phyloP scores from a whole-genome alignment of 2,113 vertebrate genomes.

The Rhegmatorhina hoffmannsi region DNA sequence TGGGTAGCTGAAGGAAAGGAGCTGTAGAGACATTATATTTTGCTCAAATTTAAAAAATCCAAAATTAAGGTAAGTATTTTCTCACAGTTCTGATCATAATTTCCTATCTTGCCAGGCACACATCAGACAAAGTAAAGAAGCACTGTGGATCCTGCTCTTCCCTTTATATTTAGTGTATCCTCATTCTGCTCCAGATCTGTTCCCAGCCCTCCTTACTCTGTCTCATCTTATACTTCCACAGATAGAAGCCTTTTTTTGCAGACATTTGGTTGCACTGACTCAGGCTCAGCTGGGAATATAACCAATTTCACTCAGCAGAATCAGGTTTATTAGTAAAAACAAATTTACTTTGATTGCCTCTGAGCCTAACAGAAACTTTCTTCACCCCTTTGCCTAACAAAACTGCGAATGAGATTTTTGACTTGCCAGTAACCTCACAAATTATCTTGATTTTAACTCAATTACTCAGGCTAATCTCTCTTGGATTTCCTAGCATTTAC shows the following conservation, averaged over 20 bases:
- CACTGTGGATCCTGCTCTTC: not conserved
- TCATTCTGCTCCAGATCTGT: not conserved
- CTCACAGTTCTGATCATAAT: not conserved
- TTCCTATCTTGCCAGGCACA: not conserved
- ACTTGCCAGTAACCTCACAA: slow-evolving; percentile 34
- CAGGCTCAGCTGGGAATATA: not conserved
- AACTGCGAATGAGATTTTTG: not conserved
- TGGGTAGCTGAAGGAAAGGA: not conserved
- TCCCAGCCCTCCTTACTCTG: not conserved
- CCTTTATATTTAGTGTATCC: not conserved
- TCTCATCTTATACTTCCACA: not conserved
- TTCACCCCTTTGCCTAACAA: not conserved
- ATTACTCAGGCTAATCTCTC: slow-evolving; percentile 46
- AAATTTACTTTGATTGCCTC: not conserved
- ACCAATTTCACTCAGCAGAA: not conserved
- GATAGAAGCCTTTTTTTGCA: not conserved
- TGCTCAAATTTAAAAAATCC: not conserved
- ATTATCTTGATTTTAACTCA: slow-evolving; percentile 55
- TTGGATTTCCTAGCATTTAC: slow-evolving; percentile 28
- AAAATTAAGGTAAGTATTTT: not conserved
- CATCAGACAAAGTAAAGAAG: not conserved
- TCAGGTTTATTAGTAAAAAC: not conserved
- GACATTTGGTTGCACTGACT: not conserved
- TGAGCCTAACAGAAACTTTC: not conserved
- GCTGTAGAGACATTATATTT: not conserved